A percentile compares a stretch with the other conserved stretches of the same genome.
phyloP scores from a whole-genome alignment of 2,797 vertebrate species.

The Tachyglossus aculeatus region DNA sequence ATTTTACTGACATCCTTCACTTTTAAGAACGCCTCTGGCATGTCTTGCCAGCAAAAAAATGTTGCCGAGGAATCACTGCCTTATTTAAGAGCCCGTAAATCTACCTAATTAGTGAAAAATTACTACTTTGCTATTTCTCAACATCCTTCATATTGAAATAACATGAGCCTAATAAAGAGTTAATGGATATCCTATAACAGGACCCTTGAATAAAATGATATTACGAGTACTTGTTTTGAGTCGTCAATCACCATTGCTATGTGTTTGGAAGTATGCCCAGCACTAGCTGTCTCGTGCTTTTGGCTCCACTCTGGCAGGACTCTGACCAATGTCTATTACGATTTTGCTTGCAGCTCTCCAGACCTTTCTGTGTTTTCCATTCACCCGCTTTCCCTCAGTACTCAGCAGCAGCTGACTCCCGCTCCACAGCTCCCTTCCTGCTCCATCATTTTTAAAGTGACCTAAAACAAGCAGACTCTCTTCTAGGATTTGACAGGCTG shows the following conservation, averaged over 20 bases:
- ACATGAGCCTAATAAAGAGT: constrained; percentile 7
- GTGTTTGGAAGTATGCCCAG: constrained; percentile 18
- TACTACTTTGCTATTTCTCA: constrained; percentile 1
- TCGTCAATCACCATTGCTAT: constrained; percentile 33
- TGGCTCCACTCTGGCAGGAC: neutral
- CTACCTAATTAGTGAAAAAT: constrained; percentile 4
- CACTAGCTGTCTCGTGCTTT: constrained; percentile 37
- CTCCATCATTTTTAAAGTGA: constrained; percentile 33
- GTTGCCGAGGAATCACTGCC: constrained; percentile 22
- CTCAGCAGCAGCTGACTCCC: neutral
- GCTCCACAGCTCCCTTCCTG: neutral
- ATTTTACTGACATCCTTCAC: constrained; percentile 28
- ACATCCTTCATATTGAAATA: neutral
- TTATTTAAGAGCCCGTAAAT: constrained; percentile 20
- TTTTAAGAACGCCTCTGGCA: constrained; percentile 19
- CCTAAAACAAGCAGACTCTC: constrained; percentile 16
- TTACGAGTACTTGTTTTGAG: neutral
- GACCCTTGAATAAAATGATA: constrained; percentile 15
- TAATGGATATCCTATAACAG: constrained; percentile 23
- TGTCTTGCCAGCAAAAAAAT: neutral
- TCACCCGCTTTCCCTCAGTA: constrained; percentile 3
- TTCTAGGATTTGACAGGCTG: constrained; percentile 29
- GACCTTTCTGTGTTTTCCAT: constrained; percentile 3
- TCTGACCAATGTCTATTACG: constrained; percentile 22
- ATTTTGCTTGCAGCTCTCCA: constrained; percentile 39